Evolutionary conservation across 2,797 vertebrate genomes (phyloP), one percentile per base, ranked within the genome.

Genomic region (Caiman crocodilus): DNA sequence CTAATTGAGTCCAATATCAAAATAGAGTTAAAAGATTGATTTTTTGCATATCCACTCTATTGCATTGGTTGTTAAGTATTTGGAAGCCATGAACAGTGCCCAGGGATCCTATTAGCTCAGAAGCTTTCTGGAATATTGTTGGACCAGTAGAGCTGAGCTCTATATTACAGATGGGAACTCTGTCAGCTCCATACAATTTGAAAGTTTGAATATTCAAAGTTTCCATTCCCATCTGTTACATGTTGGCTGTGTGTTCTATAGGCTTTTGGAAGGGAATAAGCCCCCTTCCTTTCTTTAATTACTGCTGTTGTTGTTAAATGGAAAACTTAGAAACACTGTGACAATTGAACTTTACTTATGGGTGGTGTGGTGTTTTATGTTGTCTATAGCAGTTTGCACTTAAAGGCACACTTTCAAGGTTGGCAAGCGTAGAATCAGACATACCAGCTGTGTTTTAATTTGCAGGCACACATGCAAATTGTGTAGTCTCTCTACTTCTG

Each of bases 371-470:
- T 42, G 82, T 73, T 84, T 83, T 18, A 3, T 76, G 32, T 91
- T 71, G n/a, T 93, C 61, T 89, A 0, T 75, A 58, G 55, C 85
- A 79, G 30, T 26, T 16, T 90, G 69, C 59, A n/a, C 61, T 92
- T 91, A 73, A 1, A 26, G 65, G 30, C 75, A 20, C 25, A 16
- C 20, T 84, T 95, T 92, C 0, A 1, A 85, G 50, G 26, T 59
- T 89, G 79, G 23, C 75, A 84, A 71, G 75, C 78, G n/a, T 79
- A 89, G 87, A 93, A 90, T 85, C 87, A 56, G 60, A 26, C 67
- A 61, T 35, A 76, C 74, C 88, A 93, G 61, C 91, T 86, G 80
- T 80, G 50, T 82, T 69, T 90, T 86, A 76, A 63, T 90, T 93
- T 79, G 42, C 64, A 88, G 83, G 26, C 83, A 90, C 86, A 90